These are phyloP conservation scores for Amyelois transitella DNA, from an alignment of 1,140 invertebrate genomes.

Conservation along the genomic window DNA sequence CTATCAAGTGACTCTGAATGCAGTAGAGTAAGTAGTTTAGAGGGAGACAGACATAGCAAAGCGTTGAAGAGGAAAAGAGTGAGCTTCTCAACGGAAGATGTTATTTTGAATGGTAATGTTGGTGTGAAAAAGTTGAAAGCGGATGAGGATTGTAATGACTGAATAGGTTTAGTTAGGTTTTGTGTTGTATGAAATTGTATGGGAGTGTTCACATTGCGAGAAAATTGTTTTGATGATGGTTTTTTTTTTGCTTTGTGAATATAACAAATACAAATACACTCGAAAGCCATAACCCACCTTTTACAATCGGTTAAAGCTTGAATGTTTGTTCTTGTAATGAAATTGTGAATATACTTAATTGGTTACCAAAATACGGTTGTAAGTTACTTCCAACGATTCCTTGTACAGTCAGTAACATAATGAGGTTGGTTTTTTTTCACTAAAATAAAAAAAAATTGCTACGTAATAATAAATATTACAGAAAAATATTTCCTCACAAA, in stretches of 20 bases:
- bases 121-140: conserved; percentile 15
- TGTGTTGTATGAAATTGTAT: background rate
- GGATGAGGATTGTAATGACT: conserved; percentile 7
- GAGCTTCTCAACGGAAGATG: conserved; percentile 29
- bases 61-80: conserved; percentile 33
- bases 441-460: no score
- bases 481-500: no score
- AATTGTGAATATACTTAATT: no score
- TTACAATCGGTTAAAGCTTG: no score
- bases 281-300: no score
- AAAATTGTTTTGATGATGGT: background rate
- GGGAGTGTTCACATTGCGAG: background rate
- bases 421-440: no score
- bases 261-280: no score
- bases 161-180: background rate
- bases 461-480: no score
- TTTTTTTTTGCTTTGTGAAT: background rate
- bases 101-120: conserved; percentile 5
- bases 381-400: no score
- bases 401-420: no score
- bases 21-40: conserved; percentile 27
- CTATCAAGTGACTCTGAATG: conserved; percentile 49
- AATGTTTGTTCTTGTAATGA: no score
- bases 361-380: no score
- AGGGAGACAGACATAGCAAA: conserved; percentile 26